These are phyloP conservation scores for Pseudorasbora parva DNA, from an alignment of 2,113 vertebrate genomes.

Conservation along the genomic window DNA sequence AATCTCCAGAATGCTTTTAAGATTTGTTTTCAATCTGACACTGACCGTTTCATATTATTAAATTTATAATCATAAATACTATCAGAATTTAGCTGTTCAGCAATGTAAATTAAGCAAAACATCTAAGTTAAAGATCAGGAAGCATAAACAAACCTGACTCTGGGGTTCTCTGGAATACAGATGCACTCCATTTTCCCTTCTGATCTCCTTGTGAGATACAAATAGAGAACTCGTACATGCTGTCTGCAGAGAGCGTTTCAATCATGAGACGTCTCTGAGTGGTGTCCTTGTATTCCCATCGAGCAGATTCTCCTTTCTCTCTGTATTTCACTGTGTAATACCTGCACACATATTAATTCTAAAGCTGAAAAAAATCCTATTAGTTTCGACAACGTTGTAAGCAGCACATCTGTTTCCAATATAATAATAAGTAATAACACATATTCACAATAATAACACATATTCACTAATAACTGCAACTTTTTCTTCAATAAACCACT, in stretches of 20 bases:
- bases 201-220: conserved; percentile 85
- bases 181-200: conserved; percentile 89
- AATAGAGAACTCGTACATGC: conserved; percentile 96
- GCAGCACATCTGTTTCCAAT: not conserved
- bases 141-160: conserved; percentile 83
- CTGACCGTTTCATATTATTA: not conserved
- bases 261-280: conserved; percentile 83
- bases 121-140: not conserved
- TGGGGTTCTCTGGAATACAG: conserved; percentile 94
- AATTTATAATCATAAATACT: not conserved
- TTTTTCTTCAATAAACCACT: no score
- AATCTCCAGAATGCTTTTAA: not conserved
- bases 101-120: conserved; percentile 6
- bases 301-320: conserved; percentile 93
- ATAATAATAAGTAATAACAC: not conserved
- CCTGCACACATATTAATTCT: conserved; percentile 68
- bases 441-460: no score
- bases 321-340: conserved; percentile 89
- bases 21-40: not conserved
- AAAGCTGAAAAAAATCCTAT: not conserved
- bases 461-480: no score
- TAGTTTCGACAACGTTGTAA: not conserved
- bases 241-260: conserved; percentile 86
- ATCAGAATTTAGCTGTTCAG: not conserved
- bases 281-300: conserved; percentile 92